Evolutionary conservation across 2,888 invertebrate species (phyloP), one percentile per base, ranked within the genome.

Genomic region (Onchidella celtica): DNA sequence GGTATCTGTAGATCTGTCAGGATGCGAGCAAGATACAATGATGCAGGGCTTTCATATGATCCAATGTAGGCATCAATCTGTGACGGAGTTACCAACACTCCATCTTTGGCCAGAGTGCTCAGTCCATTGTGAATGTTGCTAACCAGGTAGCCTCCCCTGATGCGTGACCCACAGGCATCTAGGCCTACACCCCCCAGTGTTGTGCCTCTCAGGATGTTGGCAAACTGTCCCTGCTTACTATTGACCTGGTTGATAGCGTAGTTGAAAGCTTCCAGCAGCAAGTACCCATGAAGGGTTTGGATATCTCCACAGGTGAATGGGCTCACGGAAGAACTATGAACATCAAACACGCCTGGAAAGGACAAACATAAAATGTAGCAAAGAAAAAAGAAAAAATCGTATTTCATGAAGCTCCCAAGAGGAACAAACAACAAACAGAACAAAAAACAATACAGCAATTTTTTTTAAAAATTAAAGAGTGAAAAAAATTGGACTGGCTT

Each of bases 181-280:
- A 92, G 82, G 0, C 90, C 91, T 17, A 92, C 73, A 2, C 91
- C 91, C 4, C 92, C 92, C 27, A 92, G 85, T 34, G 82, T 86
- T 3, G 91, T 87, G 6, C 91, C 89, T 6, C 83, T 85, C 61
- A 92, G 82, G 36, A 88, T 87, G 74, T 88, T 75, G 1, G 86
- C 82, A 83, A 92, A 92, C 65, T 85, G 86, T n/a, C 91, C 91
- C 11, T 88, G 61, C 66, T 91, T 91, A 40, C 86, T 86, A 57
- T 80, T 92, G 34, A 92, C 91, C 76, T 87, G 81, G 17, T 87
- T 81, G 3, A 92, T 84, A 66, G 92, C 92, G 82, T 87, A 92
- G 76, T 91, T 89, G 86, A 92, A 92, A 1, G 91, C 91, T 78
- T 92, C 92, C 14, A 91, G 83, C 2, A 91, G 89, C 74, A 91